A percentile compares a stretch with the other conserved stretches of the same genome.
Evolutionary conservation across 2,888 invertebrate genomes (phyloP).

Genomic region (Trilocha varians): DNA sequence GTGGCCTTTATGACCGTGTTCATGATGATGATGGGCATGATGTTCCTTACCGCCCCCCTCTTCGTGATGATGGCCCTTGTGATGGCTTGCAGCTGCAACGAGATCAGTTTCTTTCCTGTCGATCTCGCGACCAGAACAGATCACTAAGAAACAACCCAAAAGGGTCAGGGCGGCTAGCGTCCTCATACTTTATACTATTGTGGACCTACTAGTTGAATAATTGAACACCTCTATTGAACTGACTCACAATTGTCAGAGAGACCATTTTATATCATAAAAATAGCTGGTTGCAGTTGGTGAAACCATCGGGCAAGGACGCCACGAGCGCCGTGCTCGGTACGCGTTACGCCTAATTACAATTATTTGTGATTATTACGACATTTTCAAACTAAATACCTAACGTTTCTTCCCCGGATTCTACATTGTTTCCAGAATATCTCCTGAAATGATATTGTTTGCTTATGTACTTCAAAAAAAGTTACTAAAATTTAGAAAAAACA

Average conservation of each 20-base stretch:
- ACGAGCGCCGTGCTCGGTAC: slow-evolving; percentile 29
- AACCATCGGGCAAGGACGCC: slow-evolving; percentile 66
- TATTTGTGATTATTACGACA: slow-evolving; percentile 43
- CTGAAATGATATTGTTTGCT: too few relatives aligned
- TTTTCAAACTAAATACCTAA: slow-evolving; percentile 29
- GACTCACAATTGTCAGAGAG: slow-evolving; percentile 39
- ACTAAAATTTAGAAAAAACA: too few relatives aligned
- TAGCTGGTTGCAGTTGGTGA: slow-evolving; percentile 59
- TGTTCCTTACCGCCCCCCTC: slow-evolving; percentile 80
- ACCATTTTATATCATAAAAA: slow-evolving; percentile 64
- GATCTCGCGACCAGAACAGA: slow-evolving; percentile 50
- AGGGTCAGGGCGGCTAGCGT: slow-evolving; percentile 58
- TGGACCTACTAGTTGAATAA: slow-evolving; percentile 39
- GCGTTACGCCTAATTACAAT: slow-evolving; percentile 52
- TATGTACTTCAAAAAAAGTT: too few relatives aligned
- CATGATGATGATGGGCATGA: slow-evolving; percentile 78
- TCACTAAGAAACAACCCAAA: slow-evolving; percentile 46
- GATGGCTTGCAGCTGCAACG: slow-evolving; percentile 64
- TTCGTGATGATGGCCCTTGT: slow-evolving; percentile 71
- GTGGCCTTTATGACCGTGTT: slow-evolving; percentile 82
- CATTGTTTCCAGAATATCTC: too few relatives aligned
- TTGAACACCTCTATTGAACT: slow-evolving; percentile 53
- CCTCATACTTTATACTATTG: slow-evolving; percentile 41
- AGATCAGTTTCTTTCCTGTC: slow-evolving; percentile 50
- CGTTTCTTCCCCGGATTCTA: too few relatives aligned